Conservation (phyloP, 2,888 invertebrate species). For the Graphium colonna region DNA sequence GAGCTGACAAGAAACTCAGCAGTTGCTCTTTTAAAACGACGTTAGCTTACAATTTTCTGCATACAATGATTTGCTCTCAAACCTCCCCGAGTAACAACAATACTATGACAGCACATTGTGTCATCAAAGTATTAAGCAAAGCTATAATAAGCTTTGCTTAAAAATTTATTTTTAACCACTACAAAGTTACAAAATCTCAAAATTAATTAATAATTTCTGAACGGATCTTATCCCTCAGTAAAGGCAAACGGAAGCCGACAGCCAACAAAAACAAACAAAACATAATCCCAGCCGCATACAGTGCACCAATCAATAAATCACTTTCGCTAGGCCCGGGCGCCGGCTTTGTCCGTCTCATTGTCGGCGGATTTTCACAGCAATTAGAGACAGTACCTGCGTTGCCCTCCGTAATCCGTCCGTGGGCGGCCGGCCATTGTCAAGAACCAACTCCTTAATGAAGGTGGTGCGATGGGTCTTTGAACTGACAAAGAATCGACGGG, state of each 20-base stretch:
- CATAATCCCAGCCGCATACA: slow-evolving; percentile 62
- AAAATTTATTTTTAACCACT: too few species aligned
- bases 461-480: background rate
- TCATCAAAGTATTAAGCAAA: too few species aligned
- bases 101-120: too few species aligned
- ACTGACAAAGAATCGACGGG: background rate
- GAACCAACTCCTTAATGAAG: slow-evolving; percentile 25
- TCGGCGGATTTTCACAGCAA: slow-evolving; percentile 77
- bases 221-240: slow-evolving; percentile 19
- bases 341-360: slow-evolving; percentile 59
- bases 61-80: too few species aligned
- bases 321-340: slow-evolving; percentile 68
- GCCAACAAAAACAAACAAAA: slow-evolving; percentile 56
- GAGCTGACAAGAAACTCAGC: too few species aligned
- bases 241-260: slow-evolving; percentile 50
- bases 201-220: background rate
- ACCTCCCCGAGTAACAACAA: too few species aligned
- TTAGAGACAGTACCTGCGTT: slow-evolving; percentile 76
- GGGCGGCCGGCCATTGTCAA: slow-evolving; percentile 33
- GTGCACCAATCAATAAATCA: slow-evolving; percentile 71
- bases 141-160: too few species aligned
- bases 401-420: slow-evolving; percentile 60
- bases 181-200: background rate
- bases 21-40: too few species aligned
- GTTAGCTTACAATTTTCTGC: too few species aligned